Base-by-base conservation (phyloP, 2,797 vertebrate species). In the Macroramphosus scolopax region DNA sequence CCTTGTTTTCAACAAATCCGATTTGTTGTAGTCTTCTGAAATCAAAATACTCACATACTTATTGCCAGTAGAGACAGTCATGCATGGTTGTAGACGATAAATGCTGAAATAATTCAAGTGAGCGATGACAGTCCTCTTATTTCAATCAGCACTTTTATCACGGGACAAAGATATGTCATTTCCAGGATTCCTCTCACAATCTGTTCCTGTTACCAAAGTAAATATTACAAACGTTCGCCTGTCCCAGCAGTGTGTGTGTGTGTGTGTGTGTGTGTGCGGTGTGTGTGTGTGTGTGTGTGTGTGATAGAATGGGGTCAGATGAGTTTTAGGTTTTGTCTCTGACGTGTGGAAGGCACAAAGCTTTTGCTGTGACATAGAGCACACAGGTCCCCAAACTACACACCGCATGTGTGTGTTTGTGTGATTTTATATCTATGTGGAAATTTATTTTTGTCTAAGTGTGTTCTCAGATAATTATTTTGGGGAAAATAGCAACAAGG, bases 271-370 rank as follows among this genome's bases (percentile, higher is more conserved):
- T 42, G 38, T 49, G 32, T 15, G 4, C 48, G n/a, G 31, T 40
- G 12, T 51, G 37, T 55, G 51, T 17, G 28, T 62, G 28, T 16
- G 40, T 25, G 28, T 48, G 35, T 53, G 31, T 47, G 37, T 40
- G 45, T 76, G 76, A 84, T 72, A 72, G 76, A 81, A 83, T 82
- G 75, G 44, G 84, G 80, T 83, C 81, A 70, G 49, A 65, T 45
- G 51, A 71, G 68, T 76, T 82, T 72, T 62, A 53, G 44, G 59
- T 6, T 5, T 46, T 64, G 46, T 32, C 57, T 78, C 76, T 77
- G 48, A 80, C 73, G 63, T 73, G 51, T 43, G 36, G 45, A 52
- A 74, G 38, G 63, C 2, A 8, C 28, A 57, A 40, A 44, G 42
- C 48, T 62, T 59, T 43, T 17, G 1, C 51, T 36, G 33, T 44